A percentile compares a stretch with the other conserved stretches of the same genome.
phyloP scores from a whole-genome alignment of 2,113 vertebrate species.

The Actenoides lindsayi region DNA sequence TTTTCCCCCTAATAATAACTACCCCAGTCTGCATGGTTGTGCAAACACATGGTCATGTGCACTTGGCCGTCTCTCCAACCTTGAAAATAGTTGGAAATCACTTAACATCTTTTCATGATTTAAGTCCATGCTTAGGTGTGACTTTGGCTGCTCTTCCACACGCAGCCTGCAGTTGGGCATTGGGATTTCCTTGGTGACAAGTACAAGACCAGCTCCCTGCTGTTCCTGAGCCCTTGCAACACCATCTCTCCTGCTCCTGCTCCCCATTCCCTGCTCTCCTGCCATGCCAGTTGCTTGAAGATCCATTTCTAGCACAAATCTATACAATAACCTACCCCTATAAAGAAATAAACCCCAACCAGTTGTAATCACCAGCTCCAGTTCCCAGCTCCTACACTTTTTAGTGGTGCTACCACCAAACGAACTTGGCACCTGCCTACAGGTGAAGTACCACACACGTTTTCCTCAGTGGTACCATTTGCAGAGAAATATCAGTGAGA shows the following conservation, averaged over 20 bases:
- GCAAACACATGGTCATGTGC: background rate
- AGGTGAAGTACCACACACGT: no score
- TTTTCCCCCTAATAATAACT: background rate
- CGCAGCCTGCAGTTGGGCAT: background rate
- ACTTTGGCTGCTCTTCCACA: background rate
- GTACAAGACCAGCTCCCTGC: background rate
- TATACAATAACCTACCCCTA: accelerated
- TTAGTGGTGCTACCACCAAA: background rate
- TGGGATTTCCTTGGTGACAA: background rate
- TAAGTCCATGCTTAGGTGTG: background rate
- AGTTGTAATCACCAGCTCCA: background rate
- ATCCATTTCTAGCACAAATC: background rate
- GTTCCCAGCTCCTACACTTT: background rate
- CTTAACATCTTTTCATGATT: background rate
- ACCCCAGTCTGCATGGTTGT: accelerated
- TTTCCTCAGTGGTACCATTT: background rate
- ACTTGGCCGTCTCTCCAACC: background rate
- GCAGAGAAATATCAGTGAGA: background rate
- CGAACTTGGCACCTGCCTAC: accelerated
- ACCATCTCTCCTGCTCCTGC: accelerated
- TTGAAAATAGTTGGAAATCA: background rate
- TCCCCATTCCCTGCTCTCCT: background rate
- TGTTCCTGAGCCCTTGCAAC: background rate
- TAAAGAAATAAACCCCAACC: background rate
- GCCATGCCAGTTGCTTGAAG: background rate